Evolutionary conservation across 2,113 vertebrate genomes (phyloP).

Genomic region (Muntiacus reevesi): DNA sequence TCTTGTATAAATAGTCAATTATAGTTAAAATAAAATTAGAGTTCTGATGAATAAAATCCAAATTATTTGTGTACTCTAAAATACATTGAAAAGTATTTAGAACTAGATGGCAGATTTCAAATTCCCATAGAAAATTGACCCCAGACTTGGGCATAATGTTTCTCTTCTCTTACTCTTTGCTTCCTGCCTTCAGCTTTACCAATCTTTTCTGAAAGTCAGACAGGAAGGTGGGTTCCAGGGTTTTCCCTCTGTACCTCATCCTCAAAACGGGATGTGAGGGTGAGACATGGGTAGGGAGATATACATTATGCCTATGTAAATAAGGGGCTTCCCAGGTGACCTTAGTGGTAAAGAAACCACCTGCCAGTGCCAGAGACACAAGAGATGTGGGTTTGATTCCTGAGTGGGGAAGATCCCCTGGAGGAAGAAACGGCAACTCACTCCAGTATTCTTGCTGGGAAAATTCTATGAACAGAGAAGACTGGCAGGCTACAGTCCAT

Average conservation of each 20-base stretch:
- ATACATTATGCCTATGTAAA: neutral
- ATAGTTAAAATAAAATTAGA: neutral
- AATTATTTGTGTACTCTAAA: neutral
- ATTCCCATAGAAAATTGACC: neutral
- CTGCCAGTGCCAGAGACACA: neutral
- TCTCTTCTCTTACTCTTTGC: neutral
- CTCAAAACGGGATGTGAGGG: neutral
- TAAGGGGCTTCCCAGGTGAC: neutral
- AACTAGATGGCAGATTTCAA: neutral
- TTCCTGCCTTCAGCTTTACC: neutral
- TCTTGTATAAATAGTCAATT: neutral
- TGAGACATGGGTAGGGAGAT: neutral
- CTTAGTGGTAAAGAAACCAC: neutral
- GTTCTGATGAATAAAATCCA: neutral
- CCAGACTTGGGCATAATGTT: neutral
- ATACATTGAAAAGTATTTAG: neutral
- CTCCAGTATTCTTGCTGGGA: neutral
- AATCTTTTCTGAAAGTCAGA: neutral
- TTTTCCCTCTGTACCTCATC: neutral
- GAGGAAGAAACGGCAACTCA: neutral
- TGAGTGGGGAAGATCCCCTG: neutral
- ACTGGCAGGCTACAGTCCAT: neutral
- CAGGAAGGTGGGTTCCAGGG: neutral
- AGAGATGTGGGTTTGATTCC: neutral
- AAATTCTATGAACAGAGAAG: neutral